Base-by-base conservation (phyloP, 2,888 invertebrate genomes). In the Deroplatys truncata region DNA sequence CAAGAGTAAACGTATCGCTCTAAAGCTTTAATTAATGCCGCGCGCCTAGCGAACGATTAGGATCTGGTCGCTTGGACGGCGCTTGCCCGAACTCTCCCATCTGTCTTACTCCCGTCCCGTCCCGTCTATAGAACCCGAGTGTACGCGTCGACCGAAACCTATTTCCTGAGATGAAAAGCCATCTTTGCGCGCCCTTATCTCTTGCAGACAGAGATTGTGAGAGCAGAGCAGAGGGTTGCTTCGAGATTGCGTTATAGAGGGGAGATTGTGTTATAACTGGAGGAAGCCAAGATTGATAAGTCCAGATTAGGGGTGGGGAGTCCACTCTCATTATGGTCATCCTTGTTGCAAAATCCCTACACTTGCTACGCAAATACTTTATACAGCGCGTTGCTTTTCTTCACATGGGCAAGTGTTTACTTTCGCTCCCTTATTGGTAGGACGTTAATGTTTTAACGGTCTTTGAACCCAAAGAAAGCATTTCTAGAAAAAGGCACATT, bases 201-300 rank as follows among this genome's bases (percentile, higher is more conserved):
- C 89, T 84, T 28, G 85, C 88, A 90, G 90, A 89, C 90, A 90
- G 90, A 90, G 90, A 90, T 90, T 90, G 90, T 35, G 89, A 84
- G 56, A 84, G 29, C 72, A 85, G 72, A 88, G 49, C 85, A 28
- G 9, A 20, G 88, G 88, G 82, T n/a, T 13, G 49, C 35, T 85
- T 25, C 29, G 72, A 88, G 88, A 88, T 88, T 88, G 88, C 88
- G 88, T 56, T 72, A 28, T 88, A 87, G 86, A 49, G 85, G 84
- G 89, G 89, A 90, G 90, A 90, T 90, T 90, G 89, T 90, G 90
- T 90, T 90, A 90, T 90, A 90, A 90, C 90, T 90, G 82, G 86
- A 82, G 85, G 89, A 43, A 83, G 85, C 49, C n/a, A 83, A 84
- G 83, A 84, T 89, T 89, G 89, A 89, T 89, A 89, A 89, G 87